Conservation (phyloP, 2,113 vertebrate genomes). For the Phoxinus phoxinus region DNA sequence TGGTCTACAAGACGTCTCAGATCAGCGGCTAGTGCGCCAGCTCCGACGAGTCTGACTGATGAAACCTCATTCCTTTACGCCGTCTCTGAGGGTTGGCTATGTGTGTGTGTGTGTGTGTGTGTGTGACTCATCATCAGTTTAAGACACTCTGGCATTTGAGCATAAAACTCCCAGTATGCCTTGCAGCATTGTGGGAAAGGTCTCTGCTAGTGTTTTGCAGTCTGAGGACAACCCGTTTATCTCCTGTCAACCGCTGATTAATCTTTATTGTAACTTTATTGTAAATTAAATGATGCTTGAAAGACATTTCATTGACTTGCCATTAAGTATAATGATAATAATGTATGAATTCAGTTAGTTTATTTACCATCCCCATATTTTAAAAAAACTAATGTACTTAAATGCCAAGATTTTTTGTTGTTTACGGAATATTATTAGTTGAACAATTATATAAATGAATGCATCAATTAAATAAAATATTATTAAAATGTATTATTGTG, state of each 20-base stretch:
- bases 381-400: conserved; percentile 30
- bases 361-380: neutral
- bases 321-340: neutral
- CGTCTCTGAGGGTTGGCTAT: neutral
- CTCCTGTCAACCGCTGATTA: neutral
- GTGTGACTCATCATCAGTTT: conserved; percentile 75
- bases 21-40: neutral
- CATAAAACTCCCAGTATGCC: conserved; percentile 71
- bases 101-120: conserved; percentile 38
- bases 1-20: neutral
- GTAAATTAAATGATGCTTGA: neutral
- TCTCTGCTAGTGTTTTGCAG: conserved; percentile 64
- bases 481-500: too few relatives aligned
- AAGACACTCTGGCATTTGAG: conserved; percentile 78
- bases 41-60: conserved; percentile 20
- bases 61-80: conserved; percentile 8
- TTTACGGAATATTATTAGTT: too few relatives aligned
- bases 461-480: too few relatives aligned
- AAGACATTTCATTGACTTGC: neutral
- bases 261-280: conserved; percentile 18
- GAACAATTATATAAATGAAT: too few relatives aligned
- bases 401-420: conserved; percentile 15
- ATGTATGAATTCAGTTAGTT: neutral
- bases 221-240: conserved; percentile 20
- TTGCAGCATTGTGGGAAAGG: conserved; percentile 59